These are phyloP conservation scores for Stylophora pistillata DNA, from an alignment of 64 coral and sea anemone species.

Conservation along the genomic window DNA sequence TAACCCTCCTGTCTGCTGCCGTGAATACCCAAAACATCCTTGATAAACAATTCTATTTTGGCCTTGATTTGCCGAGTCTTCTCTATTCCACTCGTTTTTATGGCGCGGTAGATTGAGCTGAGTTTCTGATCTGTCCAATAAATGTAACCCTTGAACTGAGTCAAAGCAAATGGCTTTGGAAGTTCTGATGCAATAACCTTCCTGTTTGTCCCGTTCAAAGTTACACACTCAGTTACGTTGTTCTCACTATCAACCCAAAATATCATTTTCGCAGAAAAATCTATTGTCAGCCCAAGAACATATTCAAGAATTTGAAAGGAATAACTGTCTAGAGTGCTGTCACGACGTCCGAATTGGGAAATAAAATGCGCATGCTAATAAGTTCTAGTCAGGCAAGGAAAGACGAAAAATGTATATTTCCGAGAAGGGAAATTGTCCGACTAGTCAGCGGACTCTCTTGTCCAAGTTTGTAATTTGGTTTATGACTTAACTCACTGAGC, in stretches of 20 bases:
- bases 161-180: slow-evolving; percentile 46
- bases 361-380: no score
- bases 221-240: slow-evolving; percentile 74
- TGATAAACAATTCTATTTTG: slow-evolving; percentile 55
- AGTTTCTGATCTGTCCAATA: slow-evolving; percentile 83
- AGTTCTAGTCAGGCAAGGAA: no score
- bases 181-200: slow-evolving; percentile 37
- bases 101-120: slow-evolving; percentile 83
- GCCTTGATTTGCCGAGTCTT: slow-evolving; percentile 64
- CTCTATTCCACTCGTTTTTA: slow-evolving; percentile 85
- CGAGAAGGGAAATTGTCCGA: no score
- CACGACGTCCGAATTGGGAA: no score
- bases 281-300: slow-evolving; percentile 84
- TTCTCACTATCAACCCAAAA: slow-evolving; percentile 87
- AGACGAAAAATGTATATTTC: no score
- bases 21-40: slow-evolving; percentile 91
- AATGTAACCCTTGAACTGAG: slow-evolving; percentile 84
- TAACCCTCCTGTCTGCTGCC: slow-evolving; percentile 77
- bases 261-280: slow-evolving; percentile 68
- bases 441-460: no score
- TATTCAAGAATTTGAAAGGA: no score
- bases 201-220: slow-evolving; percentile 68
- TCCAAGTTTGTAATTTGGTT: no score
- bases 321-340: no score
- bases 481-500: no score